These are phyloP conservation scores for Pentamera pediparva DNA, from an alignment of 53 echinoderm and acorn worm genomes.

Conservation along the genomic window DNA sequence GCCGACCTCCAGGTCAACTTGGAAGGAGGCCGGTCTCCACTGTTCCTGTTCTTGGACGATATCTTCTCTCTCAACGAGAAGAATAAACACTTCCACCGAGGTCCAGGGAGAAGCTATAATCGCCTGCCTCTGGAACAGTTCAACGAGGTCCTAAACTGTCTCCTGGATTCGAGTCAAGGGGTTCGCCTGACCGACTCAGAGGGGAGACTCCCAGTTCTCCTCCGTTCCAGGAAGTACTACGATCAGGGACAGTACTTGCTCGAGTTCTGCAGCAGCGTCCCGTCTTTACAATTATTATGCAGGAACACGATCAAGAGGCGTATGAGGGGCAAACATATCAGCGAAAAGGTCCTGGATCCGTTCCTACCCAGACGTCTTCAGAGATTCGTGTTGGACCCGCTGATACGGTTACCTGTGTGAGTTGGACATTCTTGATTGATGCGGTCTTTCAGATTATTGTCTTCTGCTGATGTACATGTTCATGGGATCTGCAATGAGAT, in stretches of 20 bases:
- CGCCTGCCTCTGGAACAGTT: background rate
- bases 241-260: background rate
- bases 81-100: background rate
- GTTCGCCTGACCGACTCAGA: background rate
- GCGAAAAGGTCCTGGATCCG: background rate
- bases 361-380: background rate
- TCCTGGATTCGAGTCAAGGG: background rate
- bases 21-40: background rate
- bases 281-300: conserved; percentile 7
- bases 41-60: conserved; percentile 5
- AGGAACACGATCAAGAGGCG: background rate
- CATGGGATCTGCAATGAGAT: too few species aligned
- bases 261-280: background rate
- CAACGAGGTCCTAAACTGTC: conserved; percentile 12
- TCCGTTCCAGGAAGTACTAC: background rate
- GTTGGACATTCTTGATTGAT: background rate
- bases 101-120: background rate
- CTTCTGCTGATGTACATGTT: background rate
- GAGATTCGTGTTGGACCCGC: conserved; percentile 2
- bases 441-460: background rate
- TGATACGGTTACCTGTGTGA: background rate
- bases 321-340: background rate
- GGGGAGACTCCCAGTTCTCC: conserved; percentile 2
- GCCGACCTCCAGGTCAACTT: background rate
- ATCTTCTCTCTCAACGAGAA: background rate